A percentile compares a stretch with the other conserved stretches of the same genome.
These are phyloP conservation scores for Reinhardtius hippoglossoides DNA, from an alignment of 2,113 vertebrate species.

Conservation along the genomic window DNA sequence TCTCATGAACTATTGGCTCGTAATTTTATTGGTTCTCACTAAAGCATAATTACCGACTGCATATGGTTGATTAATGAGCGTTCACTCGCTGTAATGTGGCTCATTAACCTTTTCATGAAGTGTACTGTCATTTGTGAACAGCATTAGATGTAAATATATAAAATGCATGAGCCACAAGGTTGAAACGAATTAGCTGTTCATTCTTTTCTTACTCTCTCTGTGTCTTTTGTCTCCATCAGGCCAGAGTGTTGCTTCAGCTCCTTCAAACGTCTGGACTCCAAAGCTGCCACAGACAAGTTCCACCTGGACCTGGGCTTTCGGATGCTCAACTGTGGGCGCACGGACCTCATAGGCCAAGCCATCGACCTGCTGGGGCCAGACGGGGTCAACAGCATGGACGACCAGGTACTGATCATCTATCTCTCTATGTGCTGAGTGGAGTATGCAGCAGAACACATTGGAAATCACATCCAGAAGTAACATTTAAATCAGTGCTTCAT, in stretches of 20 bases:
- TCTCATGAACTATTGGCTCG: background rate
- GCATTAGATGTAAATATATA: slow-evolving; percentile 2
- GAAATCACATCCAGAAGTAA: background rate
- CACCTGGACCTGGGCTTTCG: slow-evolving; percentile 96
- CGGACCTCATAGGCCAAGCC: slow-evolving; percentile 94
- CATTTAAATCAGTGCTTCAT: background rate
- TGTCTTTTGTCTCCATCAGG: slow-evolving; percentile 73
- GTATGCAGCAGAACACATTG: background rate
- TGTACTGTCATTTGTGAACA: slow-evolving; percentile 13
- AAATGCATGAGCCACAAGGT: background rate
- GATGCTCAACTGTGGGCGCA: slow-evolving; percentile 97
- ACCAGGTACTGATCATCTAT: slow-evolving; percentile 85
- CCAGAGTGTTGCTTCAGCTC: slow-evolving; percentile 97
- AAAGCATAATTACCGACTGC: slow-evolving; percentile 4
- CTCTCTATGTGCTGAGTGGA: slow-evolving; percentile 1
- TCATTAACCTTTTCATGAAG: slow-evolving; percentile 30
- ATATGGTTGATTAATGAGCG: slow-evolving; percentile 12
- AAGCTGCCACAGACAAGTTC: slow-evolving; percentile 93
- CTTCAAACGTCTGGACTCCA: slow-evolving; percentile 94
- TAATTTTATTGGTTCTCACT: slow-evolving; percentile 10
- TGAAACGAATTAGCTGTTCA: background rate
- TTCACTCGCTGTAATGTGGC: background rate
- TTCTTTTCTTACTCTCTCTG: background rate
- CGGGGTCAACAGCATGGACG: slow-evolving; percentile 96
- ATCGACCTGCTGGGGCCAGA: slow-evolving; percentile 91